Evolutionary conservation across 2,797 vertebrate genomes (phyloP), one percentile per base, ranked within the genome.

Genomic region (Amphiprion clarkii): DNA sequence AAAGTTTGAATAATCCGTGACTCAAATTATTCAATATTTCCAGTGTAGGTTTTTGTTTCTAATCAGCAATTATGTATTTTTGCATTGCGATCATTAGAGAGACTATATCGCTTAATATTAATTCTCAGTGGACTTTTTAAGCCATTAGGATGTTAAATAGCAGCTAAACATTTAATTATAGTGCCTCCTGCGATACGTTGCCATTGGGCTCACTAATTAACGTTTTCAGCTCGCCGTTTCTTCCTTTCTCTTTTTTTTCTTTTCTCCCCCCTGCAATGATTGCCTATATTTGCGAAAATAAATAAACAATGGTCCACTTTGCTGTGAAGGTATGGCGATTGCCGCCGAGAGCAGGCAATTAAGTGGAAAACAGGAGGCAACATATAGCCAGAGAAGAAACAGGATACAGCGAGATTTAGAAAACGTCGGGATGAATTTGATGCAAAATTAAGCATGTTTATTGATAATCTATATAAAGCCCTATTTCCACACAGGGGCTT

Each of bases 401-500:
- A 27, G 72, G 89, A 93, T 92, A 83, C 87, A 79, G 75, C 61
- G 59, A 75, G 79, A 88, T 46, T 84, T 76, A 64, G 68, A 84
- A 88, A 79, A 88, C 66, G 81, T 87, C 78, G 79, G 76, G 72
- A 73, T 80, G 76, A 84, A 88, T 91, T 61, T 91, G 74, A 91
- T 83, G 84, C 78, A 87, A 89, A 93, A 92, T 86, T 78, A 92
- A 87, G 81, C 80, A 82, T 84, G 81, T 92, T 91, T 94, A 94
- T 94, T 95, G 93, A 93, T 93, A 89, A 94, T 94, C 92, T 87
- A 91, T 93, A 92, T 88, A 88, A 92, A 93, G 87, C 87, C 87
- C 71, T 12, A 76, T 92, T 93, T 93, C 89, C 83, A 90, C 87
- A 85, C 75, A 78, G 17, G 51, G 71, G 78, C 57, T 73, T 85